These are phyloP conservation scores for Herminia tarsipennalis DNA, from an alignment of 2,888 invertebrate species.

Conservation along the genomic window DNA sequence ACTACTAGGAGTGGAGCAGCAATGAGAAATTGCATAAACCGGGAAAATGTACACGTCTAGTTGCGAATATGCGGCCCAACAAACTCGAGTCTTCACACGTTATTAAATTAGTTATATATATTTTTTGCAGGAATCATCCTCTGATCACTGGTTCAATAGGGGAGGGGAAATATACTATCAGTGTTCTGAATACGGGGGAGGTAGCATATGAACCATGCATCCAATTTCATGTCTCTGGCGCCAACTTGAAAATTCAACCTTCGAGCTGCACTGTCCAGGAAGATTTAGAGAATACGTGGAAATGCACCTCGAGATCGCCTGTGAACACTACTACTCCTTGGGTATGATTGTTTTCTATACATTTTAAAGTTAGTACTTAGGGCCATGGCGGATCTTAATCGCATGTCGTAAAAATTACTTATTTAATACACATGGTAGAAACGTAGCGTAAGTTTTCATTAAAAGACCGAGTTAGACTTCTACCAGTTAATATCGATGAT, in stretches of 20 bases:
- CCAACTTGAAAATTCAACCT: constrained; percentile 27
- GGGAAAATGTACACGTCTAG: too few relatives aligned
- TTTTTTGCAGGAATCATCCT: neutral
- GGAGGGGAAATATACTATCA: constrained; percentile 35
- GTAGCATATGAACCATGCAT: constrained; percentile 62
- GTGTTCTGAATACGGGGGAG: constrained; percentile 54
- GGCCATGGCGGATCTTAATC: too few relatives aligned
- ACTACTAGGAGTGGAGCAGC: too few relatives aligned
- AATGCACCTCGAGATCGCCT: constrained; percentile 6
- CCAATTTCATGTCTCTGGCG: constrained; percentile 37
- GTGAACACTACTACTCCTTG: neutral
- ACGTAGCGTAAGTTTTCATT: too few relatives aligned
- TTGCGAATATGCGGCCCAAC: too few relatives aligned
- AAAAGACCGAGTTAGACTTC: too few relatives aligned
- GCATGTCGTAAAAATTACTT: too few relatives aligned
- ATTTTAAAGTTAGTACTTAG: neutral
- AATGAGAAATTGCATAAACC: too few relatives aligned
- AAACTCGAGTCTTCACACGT: too few relatives aligned
- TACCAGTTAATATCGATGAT: too few relatives aligned
- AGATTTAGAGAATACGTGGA: constrained; percentile 10
- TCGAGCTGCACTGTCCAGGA: constrained; percentile 1
- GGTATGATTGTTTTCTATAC: constrained; percentile 7
- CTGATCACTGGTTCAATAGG: constrained; percentile 58
- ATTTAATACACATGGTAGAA: too few relatives aligned
- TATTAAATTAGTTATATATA: too few relatives aligned